These are phyloP conservation scores for Kuschelorhynchus macadamiae DNA, from an alignment of 2,888 invertebrate genomes.

Conservation along the genomic window DNA sequence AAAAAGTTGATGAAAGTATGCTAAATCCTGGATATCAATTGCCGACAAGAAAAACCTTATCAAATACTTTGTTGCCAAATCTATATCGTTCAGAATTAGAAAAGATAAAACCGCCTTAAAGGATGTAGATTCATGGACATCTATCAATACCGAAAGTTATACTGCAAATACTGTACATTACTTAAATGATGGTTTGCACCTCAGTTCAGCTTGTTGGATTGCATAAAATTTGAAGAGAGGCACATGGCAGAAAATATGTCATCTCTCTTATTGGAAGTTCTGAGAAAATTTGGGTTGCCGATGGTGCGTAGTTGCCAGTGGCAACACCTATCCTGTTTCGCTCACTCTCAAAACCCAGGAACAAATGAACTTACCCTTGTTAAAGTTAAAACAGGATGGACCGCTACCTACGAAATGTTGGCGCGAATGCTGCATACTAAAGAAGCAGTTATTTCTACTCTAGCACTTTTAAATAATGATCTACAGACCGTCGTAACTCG, in stretches of 20 bases:
- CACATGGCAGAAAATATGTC: slow-evolving; percentile 49
- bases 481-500: too few species aligned
- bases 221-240: slow-evolving; percentile 33
- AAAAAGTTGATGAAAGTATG: slow-evolving; percentile 53
- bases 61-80: slow-evolving; percentile 52
- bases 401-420: slow-evolving; percentile 17
- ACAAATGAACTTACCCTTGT: slow-evolving; percentile 8
- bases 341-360: slow-evolving; percentile 48
- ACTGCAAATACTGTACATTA: slow-evolving; percentile 53
- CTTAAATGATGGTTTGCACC: slow-evolving; percentile 43
- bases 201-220: slow-evolving; percentile 40
- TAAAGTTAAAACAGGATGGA: slow-evolving; percentile 14
- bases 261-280: slow-evolving; percentile 1
- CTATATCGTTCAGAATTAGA: slow-evolving; percentile 41
- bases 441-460: slow-evolving; percentile 8
- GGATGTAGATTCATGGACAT: slow-evolving; percentile 55
- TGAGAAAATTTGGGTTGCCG: slow-evolving; percentile 26
- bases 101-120: slow-evolving; percentile 41
- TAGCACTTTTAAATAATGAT: neutral
- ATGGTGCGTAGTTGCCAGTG: slow-evolving; percentile 40
- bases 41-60: slow-evolving; percentile 54
- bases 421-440: slow-evolving; percentile 10
- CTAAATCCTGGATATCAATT: slow-evolving; percentile 57
- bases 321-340: slow-evolving; percentile 56
- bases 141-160: slow-evolving; percentile 54